These are phyloP conservation scores for Lordiphosa clarofinis DNA, from an alignment of 1,140 invertebrate genomes.

Conservation along the genomic window DNA sequence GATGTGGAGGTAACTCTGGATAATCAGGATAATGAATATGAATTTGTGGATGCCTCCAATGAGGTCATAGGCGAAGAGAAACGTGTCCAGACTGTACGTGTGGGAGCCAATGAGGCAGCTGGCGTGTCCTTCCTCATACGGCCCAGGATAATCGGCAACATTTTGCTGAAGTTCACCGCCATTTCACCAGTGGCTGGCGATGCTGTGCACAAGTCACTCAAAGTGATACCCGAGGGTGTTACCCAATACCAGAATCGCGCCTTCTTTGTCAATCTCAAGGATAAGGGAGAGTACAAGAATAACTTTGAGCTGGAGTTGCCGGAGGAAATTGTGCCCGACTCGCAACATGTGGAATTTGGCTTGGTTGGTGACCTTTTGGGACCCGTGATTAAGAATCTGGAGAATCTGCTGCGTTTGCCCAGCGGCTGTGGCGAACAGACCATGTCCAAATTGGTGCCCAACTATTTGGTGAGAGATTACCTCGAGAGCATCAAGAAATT, in stretches of 20 bases:
- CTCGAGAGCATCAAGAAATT: constrained; percentile 70
- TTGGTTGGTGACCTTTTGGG: constrained; percentile 89
- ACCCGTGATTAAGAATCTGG: constrained; percentile 87
- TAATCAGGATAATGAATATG: constrained; percentile 89
- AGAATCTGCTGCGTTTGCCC: constrained; percentile 89
- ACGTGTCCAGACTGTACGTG: constrained; percentile 83
- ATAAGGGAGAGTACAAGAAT: constrained; percentile 80
- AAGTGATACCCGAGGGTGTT: constrained; percentile 90
- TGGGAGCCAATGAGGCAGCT: constrained; percentile 85
- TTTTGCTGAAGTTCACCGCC: constrained; percentile 88
- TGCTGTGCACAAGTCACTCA: constrained; percentile 85
- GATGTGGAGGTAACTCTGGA: constrained; percentile 90
- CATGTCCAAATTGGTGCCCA: constrained; percentile 94
- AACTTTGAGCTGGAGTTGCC: constrained; percentile 86
- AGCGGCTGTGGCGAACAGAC: constrained; percentile 97
- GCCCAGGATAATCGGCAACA: constrained; percentile 86
- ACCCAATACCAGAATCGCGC: constrained; percentile 89
- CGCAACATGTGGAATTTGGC: constrained; percentile 86
- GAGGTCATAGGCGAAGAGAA: constrained; percentile 81
- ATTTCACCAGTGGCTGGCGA: constrained; percentile 87
- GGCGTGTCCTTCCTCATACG: constrained; percentile 90
- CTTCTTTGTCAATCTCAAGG: constrained; percentile 87
- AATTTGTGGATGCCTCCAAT: constrained; percentile 85
- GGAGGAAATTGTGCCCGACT: constrained; percentile 85
- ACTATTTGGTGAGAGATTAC: constrained; percentile 92